Conservation (phyloP, 2,888 invertebrate species). For the Tenthredo distinguenda region DNA sequence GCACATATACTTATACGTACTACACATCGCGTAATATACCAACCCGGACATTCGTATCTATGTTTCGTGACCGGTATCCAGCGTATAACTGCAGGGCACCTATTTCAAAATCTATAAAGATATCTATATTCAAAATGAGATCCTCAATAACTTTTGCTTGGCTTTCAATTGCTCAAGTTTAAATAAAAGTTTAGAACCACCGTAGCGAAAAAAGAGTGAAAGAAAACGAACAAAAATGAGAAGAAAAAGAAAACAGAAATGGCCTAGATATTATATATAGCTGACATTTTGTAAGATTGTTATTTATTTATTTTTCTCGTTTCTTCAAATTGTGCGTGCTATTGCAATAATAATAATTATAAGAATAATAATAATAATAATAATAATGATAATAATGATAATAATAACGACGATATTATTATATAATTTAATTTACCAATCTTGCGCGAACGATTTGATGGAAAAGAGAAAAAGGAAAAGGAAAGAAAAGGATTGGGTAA, state of each 20-base stretch:
- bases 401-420: conserved; percentile 47
- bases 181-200: conserved; percentile 18
- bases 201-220: too few relatives aligned
- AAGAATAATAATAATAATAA: conserved; percentile 38
- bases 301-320: conserved; percentile 57
- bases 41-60: background rate
- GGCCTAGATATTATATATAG: conserved; percentile 7
- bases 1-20: background rate
- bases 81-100: background rate
- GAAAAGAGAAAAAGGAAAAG: background rate
- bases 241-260: background rate
- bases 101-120: conserved; percentile 12
- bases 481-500: background rate
- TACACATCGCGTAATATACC: background rate
- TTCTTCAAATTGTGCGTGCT: conserved; percentile 55
- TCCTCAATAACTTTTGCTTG: conserved; percentile 37
- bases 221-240: background rate
- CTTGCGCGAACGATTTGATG: conserved; percentile 54
- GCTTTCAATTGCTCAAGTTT: conserved; percentile 22
- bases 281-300: conserved; percentile 30
- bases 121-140: background rate
- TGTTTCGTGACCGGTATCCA: background rate
- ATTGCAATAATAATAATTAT: conserved; percentile 25
- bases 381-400: conserved; percentile 46
- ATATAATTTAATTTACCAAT: conserved; percentile 43